A percentile compares a stretch with the other conserved stretches of the same genome.
phyloP scores from a whole-genome alignment of 2,888 invertebrate species.

The Chaitophorus viminalis region DNA sequence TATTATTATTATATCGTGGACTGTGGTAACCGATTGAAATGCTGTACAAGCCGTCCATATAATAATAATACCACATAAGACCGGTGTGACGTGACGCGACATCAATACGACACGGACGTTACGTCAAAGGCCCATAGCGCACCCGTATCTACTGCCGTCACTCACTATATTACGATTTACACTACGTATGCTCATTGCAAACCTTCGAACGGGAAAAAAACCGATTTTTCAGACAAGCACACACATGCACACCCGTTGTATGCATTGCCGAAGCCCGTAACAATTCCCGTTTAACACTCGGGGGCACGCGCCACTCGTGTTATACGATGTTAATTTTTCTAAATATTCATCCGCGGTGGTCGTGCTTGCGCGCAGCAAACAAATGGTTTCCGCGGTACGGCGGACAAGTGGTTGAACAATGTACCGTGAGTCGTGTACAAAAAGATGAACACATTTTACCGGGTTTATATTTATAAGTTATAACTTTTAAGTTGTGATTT shows the following conservation, averaged over 20 bases:
- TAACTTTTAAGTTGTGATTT: too few relatives aligned
- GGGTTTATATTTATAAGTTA: too few relatives aligned
- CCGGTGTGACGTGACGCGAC: neutral
- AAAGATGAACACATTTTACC: too few relatives aligned
- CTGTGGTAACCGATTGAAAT: neutral
- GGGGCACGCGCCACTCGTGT: neutral
- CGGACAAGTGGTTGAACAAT: neutral
- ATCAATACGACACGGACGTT: neutral
- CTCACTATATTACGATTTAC: too few relatives aligned
- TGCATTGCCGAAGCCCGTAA: neutral
- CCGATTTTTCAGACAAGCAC: neutral
- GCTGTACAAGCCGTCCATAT: too few relatives aligned
- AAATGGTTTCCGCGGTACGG: neutral
- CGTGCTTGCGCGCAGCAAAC: neutral
- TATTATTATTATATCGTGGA: neutral
- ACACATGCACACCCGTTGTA: too few relatives aligned
- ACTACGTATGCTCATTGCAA: neutral
- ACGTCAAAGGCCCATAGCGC: neutral
- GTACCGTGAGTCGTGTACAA: too few relatives aligned
- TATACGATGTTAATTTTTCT: constrained; percentile 24
- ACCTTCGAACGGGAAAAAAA: neutral
- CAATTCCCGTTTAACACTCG: neutral
- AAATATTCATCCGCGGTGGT: neutral
- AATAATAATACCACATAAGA: too few relatives aligned
- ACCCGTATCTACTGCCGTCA: neutral